Conservation (phyloP, 2,797 vertebrate species). For the Protosalanx chinensis region DNA sequence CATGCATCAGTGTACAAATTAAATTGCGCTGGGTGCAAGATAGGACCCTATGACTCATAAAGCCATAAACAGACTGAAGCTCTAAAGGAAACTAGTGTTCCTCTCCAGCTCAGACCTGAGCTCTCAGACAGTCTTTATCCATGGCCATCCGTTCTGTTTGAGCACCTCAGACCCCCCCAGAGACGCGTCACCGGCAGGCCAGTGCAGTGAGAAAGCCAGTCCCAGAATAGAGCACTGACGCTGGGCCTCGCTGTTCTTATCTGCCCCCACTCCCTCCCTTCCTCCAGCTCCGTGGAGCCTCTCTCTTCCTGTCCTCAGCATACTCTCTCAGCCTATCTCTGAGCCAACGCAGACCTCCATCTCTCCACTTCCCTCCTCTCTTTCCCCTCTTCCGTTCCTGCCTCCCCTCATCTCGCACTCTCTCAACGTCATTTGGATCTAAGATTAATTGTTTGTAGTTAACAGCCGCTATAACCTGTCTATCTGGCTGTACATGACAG, state of each 20-base stretch:
- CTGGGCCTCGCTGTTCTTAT: constrained; percentile 43
- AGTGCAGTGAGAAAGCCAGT: constrained; percentile 50
- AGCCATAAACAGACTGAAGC: no score
- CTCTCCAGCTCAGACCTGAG: neutral
- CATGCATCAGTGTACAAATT: no score
- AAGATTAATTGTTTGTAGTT: no score
- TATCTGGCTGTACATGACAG: neutral
- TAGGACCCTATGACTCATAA: no score
- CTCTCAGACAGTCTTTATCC: neutral
- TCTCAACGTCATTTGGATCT: no score
- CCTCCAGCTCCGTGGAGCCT: constrained; percentile 4
- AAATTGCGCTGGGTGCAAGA: no score
- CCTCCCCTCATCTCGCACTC: neutral
- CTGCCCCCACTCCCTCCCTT: constrained; percentile 15
- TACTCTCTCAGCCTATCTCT: constrained; percentile 3
- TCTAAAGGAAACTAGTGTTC: neutral
- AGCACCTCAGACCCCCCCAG: no score
- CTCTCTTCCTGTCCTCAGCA: constrained; percentile 9
- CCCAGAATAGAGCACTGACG: constrained; percentile 69
- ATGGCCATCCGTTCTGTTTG: neutral
- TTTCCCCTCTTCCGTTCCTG: constrained; percentile 17
- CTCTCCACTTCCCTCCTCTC: constrained; percentile 6
- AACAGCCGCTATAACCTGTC: neutral
- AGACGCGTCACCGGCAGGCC: constrained; percentile 36
- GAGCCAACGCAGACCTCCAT: constrained; percentile 7